Evolutionary conservation across 2,113 vertebrate species (phyloP).

Genomic region (Pollachius pollachius): DNA sequence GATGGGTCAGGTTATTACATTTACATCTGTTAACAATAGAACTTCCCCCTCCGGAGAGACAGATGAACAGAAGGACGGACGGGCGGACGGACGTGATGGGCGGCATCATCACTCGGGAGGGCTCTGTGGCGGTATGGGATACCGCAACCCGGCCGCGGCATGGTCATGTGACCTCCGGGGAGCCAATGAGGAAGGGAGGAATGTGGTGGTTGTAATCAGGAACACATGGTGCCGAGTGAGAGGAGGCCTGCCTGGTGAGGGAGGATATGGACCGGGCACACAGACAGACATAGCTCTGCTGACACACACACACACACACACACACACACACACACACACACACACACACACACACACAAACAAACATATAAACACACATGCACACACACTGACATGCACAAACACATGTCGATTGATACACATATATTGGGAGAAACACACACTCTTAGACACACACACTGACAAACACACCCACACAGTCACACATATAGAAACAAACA

Average conservation of each 20-base stretch:
- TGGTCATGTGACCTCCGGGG: not conserved
- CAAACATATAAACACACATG: no score
- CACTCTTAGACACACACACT: no score
- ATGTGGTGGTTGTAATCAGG: not conserved
- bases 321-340: no score
- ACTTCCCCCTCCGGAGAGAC: not conserved
- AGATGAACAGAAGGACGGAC: not conserved
- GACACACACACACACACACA: no score
- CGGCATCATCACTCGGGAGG: not conserved
- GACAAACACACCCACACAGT: no score
- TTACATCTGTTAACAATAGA: not conserved
- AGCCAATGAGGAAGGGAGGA: not conserved
- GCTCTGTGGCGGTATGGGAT: not conserved
- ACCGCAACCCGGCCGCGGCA: not conserved
- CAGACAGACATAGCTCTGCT: no score
- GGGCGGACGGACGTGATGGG: not conserved
- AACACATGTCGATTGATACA: no score
- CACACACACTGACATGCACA: no score
- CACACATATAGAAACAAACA: no score
- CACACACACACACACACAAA: no score
- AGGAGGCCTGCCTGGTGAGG: not conserved
- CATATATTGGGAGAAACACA: no score
- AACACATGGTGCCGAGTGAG: not conserved
- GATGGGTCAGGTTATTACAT: not conserved
- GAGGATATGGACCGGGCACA: no score